A percentile compares a stretch with the other conserved stretches of the same genome.
These are phyloP conservation scores for Nemopilema nomurai DNA, from an alignment of 30 jellyfish, hydroid and myxozoan species.

Conservation along the genomic window DNA sequence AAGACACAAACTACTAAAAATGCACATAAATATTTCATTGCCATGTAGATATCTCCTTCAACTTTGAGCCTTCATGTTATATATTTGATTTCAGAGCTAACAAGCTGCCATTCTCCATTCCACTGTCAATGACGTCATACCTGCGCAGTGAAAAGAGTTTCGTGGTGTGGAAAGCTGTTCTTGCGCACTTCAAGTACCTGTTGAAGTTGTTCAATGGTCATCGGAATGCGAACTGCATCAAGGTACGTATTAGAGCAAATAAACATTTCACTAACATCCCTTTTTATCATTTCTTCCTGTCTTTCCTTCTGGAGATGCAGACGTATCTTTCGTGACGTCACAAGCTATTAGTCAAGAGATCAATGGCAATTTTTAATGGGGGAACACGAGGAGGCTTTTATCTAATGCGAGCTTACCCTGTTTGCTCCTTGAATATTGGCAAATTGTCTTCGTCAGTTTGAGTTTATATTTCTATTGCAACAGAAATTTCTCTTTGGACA, in stretches of 20 bases:
- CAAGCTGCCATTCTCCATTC: background rate
- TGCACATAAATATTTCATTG: background rate
- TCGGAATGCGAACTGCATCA: background rate
- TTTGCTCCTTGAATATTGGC: background rate
- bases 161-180: slow-evolving; percentile 23
- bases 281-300: background rate
- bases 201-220: slow-evolving; percentile 2
- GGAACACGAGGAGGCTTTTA: background rate
- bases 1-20: too few species aligned
- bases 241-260: slow-evolving; percentile 1
- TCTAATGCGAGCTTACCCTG: background rate
- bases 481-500: slow-evolving; percentile 23
- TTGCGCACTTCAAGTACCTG: slow-evolving; percentile 2
- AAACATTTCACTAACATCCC: background rate
- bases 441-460: background rate
- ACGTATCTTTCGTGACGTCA: too few species aligned
- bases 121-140: slow-evolving; percentile 6
- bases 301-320: background rate
- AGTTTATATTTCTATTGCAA: background rate
- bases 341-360: background rate
- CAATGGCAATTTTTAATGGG: background rate
- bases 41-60: background rate
- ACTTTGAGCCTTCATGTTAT: background rate
- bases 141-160: slow-evolving; percentile 19
- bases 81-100: slow-evolving; percentile 1